These are phyloP conservation scores for Mythimna impura DNA, from an alignment of 2,888 invertebrate species.

Conservation along the genomic window DNA sequence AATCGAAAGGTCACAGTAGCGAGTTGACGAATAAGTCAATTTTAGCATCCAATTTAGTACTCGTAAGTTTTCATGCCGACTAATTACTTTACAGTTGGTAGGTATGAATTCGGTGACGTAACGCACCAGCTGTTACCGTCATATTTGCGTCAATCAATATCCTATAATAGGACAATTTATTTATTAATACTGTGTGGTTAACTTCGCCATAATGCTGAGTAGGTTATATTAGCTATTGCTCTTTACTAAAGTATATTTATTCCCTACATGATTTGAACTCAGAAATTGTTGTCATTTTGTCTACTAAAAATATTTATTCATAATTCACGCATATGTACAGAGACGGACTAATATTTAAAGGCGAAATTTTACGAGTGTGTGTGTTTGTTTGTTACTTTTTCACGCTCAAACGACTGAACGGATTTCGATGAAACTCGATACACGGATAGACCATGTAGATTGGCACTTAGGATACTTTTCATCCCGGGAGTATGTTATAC, in stretches of 20 bases:
- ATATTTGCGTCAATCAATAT: conserved; percentile 44
- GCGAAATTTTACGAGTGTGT: too few species aligned
- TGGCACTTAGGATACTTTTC: too few species aligned
- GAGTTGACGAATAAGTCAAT: too few species aligned
- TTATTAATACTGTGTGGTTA: conserved; percentile 10
- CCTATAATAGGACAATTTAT: conserved; percentile 18
- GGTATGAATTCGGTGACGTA: conserved; percentile 12
- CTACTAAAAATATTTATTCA: neutral
- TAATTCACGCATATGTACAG: neutral
- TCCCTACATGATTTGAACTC: neutral
- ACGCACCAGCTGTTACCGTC: conserved; percentile 7
- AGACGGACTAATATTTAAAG: neutral
- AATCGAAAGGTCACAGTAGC: too few species aligned
- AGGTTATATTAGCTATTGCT: neutral
- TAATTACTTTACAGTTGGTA: conserved; percentile 15
- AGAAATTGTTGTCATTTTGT: neutral
- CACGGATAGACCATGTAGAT: too few species aligned
- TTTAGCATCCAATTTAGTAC: conserved; percentile 3
- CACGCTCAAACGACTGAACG: too few species aligned
- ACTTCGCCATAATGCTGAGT: neutral
- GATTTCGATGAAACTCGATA: too few species aligned
- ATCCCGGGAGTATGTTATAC: too few species aligned
- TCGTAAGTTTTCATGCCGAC: conserved; percentile 17
- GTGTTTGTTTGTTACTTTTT: too few species aligned
- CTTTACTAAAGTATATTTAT: neutral